Evolutionary conservation across 2,113 vertebrate species (phyloP).

Genomic region (Lethenteron reissneri): DNA sequence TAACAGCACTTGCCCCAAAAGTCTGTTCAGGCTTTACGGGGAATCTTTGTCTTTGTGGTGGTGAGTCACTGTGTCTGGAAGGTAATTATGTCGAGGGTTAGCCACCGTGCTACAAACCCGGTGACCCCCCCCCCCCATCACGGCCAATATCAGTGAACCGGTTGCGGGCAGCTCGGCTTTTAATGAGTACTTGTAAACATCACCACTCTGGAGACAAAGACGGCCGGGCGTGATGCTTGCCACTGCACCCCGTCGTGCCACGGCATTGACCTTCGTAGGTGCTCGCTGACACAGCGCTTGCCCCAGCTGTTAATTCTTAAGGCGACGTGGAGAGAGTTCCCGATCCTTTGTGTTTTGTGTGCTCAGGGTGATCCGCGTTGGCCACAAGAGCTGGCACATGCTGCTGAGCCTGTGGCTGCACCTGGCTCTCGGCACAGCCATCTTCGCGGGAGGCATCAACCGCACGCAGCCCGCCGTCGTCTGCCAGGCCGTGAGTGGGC

Average conservation of each 20-base stretch:
- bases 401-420: constrained; percentile 76
- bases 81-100: too few species aligned
- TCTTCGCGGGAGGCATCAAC: constrained; percentile 70
- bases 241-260: background rate
- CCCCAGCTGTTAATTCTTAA: too few species aligned
- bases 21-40: too few species aligned
- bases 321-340: constrained; percentile 2
- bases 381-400: constrained; percentile 92
- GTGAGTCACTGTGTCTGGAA: too few species aligned
- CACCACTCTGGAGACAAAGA: too few species aligned
- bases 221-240: too few species aligned
- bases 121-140: too few species aligned
- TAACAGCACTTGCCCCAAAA: too few species aligned
- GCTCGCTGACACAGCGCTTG: too few species aligned
- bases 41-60: too few species aligned
- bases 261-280: background rate
- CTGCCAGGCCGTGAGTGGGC: constrained; percentile 72
- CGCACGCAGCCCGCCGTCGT: constrained; percentile 50
- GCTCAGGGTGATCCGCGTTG: constrained; percentile 40
- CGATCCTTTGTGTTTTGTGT: constrained; percentile 12
- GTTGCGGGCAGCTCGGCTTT: background rate
- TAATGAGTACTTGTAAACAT: background rate
- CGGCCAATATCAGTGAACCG: too few species aligned
- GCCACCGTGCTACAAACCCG: too few species aligned
- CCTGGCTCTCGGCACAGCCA: constrained; percentile 57